Base-by-base conservation (phyloP, 2,888 invertebrate species). In the Therioaphis trifolii region DNA sequence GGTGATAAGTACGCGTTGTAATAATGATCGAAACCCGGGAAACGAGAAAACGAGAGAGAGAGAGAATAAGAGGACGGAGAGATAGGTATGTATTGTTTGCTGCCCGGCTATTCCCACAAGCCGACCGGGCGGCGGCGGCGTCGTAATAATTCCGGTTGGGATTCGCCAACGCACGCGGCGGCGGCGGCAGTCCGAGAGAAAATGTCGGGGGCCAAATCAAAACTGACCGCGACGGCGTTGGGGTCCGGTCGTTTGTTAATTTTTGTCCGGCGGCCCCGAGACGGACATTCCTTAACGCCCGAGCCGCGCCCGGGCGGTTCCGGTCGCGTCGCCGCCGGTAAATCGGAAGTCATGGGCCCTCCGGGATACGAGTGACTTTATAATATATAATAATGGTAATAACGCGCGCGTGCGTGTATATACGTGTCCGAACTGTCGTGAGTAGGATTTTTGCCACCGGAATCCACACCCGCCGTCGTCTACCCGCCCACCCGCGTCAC, bases 281-380 rank as follows among this genome's bases (percentile, higher is more conserved):
- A 78, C 52, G 49, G 77, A 78, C 66, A 52, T 78, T 68, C 35
- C 52, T 66, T 66, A 78, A 68, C 66, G 35, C 24, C 18, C 66
- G 27, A 27, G 46, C 43, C 24, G 40, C 18, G 66, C 24, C 58
- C 52, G 2, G n/a, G 24, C 35, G 11, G 21, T 66, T 29, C 40
- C 35, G 11, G n/a, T n/a, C 49, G 46, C 18, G 35, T 3, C 49
- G 18, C 29, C 15, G 68, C 29, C 5, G 35, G 46, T 21, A 72
- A 80, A 80, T 72, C 80, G 80, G 61, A 80, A 80, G 35, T 80
- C 80, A 80, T 72, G 80, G 49, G 80, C 35, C 80, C 80, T 11
- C 21, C 72, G 80, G 80, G 80, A 58, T 55, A 55, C 35, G 35
- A 55, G 52, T 14, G 21, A 74, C n/a, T 68, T 21, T 35, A 35